Base-by-base conservation (phyloP, 2,797 vertebrate species). In the Semotilus atromaculatus region DNA sequence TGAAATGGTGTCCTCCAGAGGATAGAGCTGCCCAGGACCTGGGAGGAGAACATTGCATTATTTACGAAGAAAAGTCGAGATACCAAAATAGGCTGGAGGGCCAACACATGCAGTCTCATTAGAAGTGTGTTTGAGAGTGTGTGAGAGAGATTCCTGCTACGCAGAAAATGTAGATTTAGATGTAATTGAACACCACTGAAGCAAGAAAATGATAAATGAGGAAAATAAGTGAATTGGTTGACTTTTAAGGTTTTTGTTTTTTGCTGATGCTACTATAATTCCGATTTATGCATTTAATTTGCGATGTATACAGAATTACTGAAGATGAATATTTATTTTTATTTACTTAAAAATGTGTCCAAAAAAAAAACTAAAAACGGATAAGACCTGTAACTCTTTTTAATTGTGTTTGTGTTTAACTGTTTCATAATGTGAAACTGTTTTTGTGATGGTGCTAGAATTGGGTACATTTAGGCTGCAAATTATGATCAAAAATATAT, bases 1-100 rank as follows among this genome's bases (percentile, higher is more conserved):
- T 72, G 73, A 75, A 85, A 67, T 77, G 80, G 43, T 86, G 81
- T 76, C 43, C 70, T 75, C 79, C 23, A 45, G 86, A 74, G 82
- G 55, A 73, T 75, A 60, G 16, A 19, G 40, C 18, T 75, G 84
- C 55, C 38, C 74, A 58, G 62, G 73, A 77, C 82, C 48, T 38
- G 64, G 45, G 73, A 77, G 74, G 36, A 43, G 68, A 66, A 51
- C 5, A 36, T 31, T 87, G 78, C 80, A 86, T 85, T 88, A 85
- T 81, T 86, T 82, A 90, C 40, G 21, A 81, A 55, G 38, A 83
- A 73, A 58, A 80, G 64, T 45, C 48, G 11, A 64, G 53, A 58
- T 72, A 18, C 79, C 60, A 72, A 88, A 85, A 84, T 76, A 77
- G 45, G 75, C 80, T 43, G 64, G 82, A 82, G 55, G 45, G 75